Evolutionary conservation across 2,797 vertebrate species (phyloP).

Genomic region (Lagorchestes hirsutus): DNA sequence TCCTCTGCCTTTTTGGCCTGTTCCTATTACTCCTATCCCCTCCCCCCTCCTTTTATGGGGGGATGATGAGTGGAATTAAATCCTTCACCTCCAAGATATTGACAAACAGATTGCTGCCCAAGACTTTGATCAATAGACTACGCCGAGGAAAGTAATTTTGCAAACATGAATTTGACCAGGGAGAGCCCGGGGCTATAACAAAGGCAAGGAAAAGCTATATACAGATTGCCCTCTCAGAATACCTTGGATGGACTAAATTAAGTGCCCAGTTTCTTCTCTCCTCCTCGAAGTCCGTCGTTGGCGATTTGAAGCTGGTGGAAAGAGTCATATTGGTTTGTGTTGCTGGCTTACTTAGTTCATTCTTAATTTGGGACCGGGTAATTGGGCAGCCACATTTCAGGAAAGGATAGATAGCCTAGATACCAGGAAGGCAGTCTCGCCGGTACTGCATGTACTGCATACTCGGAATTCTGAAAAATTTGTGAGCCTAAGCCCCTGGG

Average conservation of each 20-base stretch:
- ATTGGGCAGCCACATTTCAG: neutral
- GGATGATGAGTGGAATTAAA: neutral
- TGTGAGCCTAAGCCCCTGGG: neutral
- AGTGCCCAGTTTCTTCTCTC: neutral
- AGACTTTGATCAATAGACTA: conserved; percentile 14
- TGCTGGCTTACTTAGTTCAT: neutral
- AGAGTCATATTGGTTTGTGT: neutral
- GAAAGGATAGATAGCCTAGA: neutral
- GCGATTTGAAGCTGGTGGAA: neutral
- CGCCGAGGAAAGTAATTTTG: conserved; percentile 23
- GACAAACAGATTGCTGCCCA: conserved; percentile 54
- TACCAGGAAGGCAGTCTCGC: neutral
- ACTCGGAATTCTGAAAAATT: neutral
- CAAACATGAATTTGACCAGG: conserved; percentile 30
- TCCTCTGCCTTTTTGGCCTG: neutral
- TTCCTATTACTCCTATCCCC: conserved; percentile 51
- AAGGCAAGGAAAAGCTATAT: neutral
- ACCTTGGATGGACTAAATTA: conserved; percentile 8
- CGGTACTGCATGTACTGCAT: neutral
- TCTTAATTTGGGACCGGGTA: neutral
- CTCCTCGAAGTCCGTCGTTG: neutral
- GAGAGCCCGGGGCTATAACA: neutral
- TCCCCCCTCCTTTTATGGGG: neutral
- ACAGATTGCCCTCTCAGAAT: neutral
- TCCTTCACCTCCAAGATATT: conserved; percentile 27